These are phyloP conservation scores for Cephus pygmeus DNA, from an alignment of 2,888 invertebrate genomes.

Conservation along the genomic window DNA sequence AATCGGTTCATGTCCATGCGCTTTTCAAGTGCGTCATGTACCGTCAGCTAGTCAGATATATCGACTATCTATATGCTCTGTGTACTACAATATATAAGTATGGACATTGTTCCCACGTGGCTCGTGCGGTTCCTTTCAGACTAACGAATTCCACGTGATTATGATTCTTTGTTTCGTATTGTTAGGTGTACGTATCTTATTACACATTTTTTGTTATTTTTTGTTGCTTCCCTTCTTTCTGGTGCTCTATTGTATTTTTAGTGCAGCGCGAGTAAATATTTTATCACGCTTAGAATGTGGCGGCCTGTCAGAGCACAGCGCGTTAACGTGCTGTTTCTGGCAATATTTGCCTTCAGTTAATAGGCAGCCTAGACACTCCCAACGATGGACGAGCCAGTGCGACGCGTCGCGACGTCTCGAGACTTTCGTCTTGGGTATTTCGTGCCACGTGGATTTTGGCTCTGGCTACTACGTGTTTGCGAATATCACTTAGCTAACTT, in stretches of 20 bases:
- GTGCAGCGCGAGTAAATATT: conserved; percentile 5
- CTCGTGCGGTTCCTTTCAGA: background rate
- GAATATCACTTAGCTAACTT: background rate
- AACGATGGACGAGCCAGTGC: background rate
- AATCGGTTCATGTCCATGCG: background rate
- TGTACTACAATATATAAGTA: background rate
- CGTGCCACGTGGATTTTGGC: background rate
- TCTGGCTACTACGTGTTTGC: background rate
- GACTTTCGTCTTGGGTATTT: background rate
- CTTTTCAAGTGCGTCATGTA: background rate
- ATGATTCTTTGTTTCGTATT: background rate
- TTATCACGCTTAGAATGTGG: background rate
- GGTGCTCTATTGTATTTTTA: background rate
- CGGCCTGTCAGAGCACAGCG: background rate
- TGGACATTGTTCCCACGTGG: background rate
- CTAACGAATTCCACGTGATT: background rate
- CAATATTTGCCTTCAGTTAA: conserved; percentile 10
- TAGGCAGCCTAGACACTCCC: background rate
- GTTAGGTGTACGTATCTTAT: background rate
- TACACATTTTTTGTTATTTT: background rate
- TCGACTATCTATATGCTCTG: no score
- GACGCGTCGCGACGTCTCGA: background rate
- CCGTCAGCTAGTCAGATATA: background rate
- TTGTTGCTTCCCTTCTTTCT: background rate
- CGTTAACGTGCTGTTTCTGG: conserved; percentile 9